Percentiles rank a stretch among this genome's conserved stretches.
These are phyloP conservation scores for Triplophysa rosa DNA, from an alignment of 2,113 vertebrate species.

Conservation along the genomic window DNA sequence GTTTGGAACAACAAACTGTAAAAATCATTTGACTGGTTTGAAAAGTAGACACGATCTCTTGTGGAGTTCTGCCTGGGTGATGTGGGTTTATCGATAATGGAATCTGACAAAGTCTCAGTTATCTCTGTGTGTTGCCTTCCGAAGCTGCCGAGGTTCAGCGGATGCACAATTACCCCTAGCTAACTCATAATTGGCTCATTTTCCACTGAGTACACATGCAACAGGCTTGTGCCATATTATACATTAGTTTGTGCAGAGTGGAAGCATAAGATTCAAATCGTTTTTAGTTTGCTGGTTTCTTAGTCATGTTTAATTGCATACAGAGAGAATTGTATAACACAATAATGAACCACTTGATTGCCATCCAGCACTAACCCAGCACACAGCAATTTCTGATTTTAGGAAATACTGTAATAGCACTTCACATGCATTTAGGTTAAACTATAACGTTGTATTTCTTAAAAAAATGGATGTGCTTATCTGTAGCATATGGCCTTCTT, in stretches of 20 bases:
- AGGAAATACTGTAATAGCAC: neutral
- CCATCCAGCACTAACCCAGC: neutral
- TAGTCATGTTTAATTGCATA: neutral
- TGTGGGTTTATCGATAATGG: conserved; percentile 54
- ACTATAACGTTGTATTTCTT: conserved; percentile 32
- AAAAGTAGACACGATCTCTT: conserved; percentile 8
- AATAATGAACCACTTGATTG: neutral
- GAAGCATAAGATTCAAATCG: neutral
- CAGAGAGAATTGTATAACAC: neutral
- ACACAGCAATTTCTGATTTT: conserved; percentile 8
- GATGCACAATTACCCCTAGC: conserved; percentile 47
- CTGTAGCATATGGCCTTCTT: conserved; percentile 43
- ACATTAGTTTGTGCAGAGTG: neutral
- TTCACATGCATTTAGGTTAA: conserved; percentile 14
- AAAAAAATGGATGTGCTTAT: conserved; percentile 31
- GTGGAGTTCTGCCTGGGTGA: conserved; percentile 13
- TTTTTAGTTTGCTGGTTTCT: neutral
- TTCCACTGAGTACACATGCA: conserved; percentile 27
- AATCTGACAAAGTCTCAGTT: conserved; percentile 50
- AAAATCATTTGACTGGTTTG: neutral
- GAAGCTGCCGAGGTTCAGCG: conserved; percentile 39
- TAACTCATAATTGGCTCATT: conserved; percentile 45
- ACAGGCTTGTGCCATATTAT: conserved; percentile 1
- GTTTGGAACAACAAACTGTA: conserved; percentile 24
- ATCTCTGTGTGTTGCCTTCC: conserved; percentile 48